Evolutionary conservation across 2,797 vertebrate species (phyloP).

Genomic region (Catharus ustulatus): DNA sequence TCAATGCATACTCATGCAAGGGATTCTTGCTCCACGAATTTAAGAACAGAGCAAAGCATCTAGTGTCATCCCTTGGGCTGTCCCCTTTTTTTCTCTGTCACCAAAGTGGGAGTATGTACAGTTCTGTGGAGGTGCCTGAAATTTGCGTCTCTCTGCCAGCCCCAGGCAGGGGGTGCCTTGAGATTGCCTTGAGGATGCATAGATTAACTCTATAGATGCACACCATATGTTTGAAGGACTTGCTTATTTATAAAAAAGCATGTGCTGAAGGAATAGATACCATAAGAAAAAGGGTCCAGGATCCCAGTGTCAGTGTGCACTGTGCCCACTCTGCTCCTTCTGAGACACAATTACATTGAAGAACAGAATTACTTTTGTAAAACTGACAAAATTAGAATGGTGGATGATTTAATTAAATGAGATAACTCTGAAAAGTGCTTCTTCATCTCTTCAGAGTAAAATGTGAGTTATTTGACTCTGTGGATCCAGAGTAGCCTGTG

Average conservation of each 20-base stretch:
- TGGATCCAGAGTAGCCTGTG: not conserved
- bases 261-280: not conserved
- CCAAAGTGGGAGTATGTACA: not conserved
- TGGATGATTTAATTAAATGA: not conserved
- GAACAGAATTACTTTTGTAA: not conserved
- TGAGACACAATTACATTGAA: not conserved
- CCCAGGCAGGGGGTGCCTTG: not conserved
- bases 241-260: not conserved
- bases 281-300: not conserved
- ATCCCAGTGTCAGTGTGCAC: not conserved
- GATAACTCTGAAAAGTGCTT: not conserved
- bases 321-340: not conserved
- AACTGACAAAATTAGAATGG: not conserved
- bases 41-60: not conserved
- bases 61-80: accelerated
- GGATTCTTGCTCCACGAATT: not conserved
- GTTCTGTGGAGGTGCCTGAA: not conserved
- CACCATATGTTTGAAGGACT: not conserved
- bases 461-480: not conserved
- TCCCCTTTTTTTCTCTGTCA: not conserved
- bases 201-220: not conserved
- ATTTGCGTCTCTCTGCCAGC: not conserved
- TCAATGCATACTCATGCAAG: not conserved
- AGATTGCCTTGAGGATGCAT: not conserved
- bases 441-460: not conserved